These are phyloP conservation scores for Propithecus coquereli DNA, from an alignment of 2,113 vertebrate genomes.

Conservation along the genomic window DNA sequence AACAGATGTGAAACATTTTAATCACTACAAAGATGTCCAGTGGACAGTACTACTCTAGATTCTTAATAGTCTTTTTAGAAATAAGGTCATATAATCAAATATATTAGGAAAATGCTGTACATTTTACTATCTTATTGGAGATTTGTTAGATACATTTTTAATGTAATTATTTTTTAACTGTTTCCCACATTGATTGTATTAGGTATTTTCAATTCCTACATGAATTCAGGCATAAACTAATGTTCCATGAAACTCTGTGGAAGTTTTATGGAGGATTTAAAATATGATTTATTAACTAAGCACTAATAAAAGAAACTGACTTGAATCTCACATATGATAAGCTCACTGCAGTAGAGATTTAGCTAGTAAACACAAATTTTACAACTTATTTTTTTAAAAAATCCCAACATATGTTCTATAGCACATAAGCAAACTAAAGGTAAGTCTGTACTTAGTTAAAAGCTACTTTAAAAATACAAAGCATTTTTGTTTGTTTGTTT, in stretches of 20 bases:
- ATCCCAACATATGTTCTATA: not conserved
- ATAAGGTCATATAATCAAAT: not conserved
- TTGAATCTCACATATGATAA: not conserved
- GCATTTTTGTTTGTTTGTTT: not conserved
- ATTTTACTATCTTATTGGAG: not conserved
- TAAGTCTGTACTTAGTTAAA: not conserved
- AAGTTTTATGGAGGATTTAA: not conserved
- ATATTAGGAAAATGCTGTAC: not conserved
- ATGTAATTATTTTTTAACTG: not conserved
- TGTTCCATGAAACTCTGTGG: not conserved
- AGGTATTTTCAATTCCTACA: not conserved
- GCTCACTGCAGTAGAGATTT: not conserved
- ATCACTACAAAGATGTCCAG: not conserved
- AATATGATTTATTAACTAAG: not conserved
- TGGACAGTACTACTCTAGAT: not conserved
- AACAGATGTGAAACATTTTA: not conserved
- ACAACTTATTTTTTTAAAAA: not conserved
- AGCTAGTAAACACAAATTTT: not conserved
- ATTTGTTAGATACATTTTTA: not conserved
- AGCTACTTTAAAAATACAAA: not conserved
- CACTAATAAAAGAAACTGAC: not conserved
- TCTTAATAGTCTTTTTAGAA: not conserved
- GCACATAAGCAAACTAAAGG: not conserved
- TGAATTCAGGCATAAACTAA: not conserved
- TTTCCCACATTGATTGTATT: not conserved